A percentile compares a stretch with the other conserved stretches of the same genome.
These are phyloP conservation scores for Enteromius treurensis DNA, from an alignment of 2,797 vertebrate genomes.

Conservation along the genomic window DNA sequence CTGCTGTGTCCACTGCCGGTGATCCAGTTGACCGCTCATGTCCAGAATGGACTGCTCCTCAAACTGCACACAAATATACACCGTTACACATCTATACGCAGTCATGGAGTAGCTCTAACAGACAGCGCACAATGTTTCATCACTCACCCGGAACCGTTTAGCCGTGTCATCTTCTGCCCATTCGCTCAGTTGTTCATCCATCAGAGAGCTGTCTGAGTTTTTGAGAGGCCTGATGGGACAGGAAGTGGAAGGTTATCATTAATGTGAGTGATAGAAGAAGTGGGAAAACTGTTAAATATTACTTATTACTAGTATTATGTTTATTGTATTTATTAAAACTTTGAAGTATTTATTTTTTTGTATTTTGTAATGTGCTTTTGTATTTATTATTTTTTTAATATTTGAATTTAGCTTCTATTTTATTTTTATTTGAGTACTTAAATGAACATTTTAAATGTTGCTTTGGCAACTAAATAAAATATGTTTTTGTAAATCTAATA, in stretches of 20 bases:
- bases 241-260: neutral
- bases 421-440: neutral
- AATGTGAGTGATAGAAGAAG: neutral
- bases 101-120: neutral
- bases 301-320: neutral
- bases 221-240: constrained; percentile 86
- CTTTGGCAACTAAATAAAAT: no score
- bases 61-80: constrained; percentile 73
- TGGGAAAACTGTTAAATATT: neutral
- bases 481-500: no score
- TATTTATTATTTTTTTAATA: no score
- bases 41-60: constrained; percentile 86
- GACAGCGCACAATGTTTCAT: neutral
- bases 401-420: neutral
- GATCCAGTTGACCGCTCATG: constrained; percentile 82
- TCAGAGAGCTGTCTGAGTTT: constrained; percentile 89
- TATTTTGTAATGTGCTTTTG: neutral
- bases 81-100: neutral
- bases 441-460: neutral
- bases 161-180: constrained; percentile 92
- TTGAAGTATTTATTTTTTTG: neutral
- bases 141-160: constrained; percentile 91
- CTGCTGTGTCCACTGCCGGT: constrained; percentile 97
- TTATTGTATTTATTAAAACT: neutral
- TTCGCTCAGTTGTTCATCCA: constrained; percentile 94